Conservation (phyloP, 37 sponge, comb jelly and placozoan genomes). For the Mnemiopsis leidyi region DNA sequence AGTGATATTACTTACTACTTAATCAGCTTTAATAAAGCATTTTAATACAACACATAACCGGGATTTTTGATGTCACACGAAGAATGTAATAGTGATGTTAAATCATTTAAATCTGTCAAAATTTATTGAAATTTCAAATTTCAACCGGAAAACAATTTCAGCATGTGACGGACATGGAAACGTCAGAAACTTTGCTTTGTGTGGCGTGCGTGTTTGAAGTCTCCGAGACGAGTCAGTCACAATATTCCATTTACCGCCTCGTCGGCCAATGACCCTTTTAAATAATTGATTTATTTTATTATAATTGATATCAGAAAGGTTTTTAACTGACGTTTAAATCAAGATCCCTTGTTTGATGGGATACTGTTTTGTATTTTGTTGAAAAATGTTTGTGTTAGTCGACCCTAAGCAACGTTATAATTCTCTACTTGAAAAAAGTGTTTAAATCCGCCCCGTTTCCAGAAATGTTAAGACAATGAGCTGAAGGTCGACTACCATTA, state of each 20-base stretch:
- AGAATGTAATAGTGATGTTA: too few relatives aligned
- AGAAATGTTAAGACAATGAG: background rate
- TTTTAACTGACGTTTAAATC: conserved; percentile 22
- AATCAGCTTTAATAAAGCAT: too few relatives aligned
- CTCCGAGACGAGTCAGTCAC: conserved; percentile 77
- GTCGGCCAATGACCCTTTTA: conserved; percentile 60
- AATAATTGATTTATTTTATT: conserved; percentile 28
- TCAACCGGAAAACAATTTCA: too few relatives aligned
- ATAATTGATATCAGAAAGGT: conserved; percentile 26
- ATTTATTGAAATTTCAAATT: too few relatives aligned
- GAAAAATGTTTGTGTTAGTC: background rate
- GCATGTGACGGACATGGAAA: conserved; percentile 92
- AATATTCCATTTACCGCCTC: conserved; percentile 79
- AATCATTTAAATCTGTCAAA: too few relatives aligned
- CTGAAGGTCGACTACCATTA: conserved; percentile 3
- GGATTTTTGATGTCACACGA: too few relatives aligned
- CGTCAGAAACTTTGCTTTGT: conserved; percentile 89
- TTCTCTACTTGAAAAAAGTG: background rate
- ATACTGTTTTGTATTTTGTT: conserved; percentile 28
- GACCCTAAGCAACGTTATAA: background rate
- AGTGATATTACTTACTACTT: too few relatives aligned
- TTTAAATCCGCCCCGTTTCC: too few relatives aligned
- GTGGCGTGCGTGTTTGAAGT: conserved; percentile 97
- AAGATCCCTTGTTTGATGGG: background rate
- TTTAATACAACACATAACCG: too few relatives aligned